These are phyloP conservation scores for Daubentonia madagascariensis DNA, from an alignment of 2,113 vertebrate genomes.

Conservation along the genomic window DNA sequence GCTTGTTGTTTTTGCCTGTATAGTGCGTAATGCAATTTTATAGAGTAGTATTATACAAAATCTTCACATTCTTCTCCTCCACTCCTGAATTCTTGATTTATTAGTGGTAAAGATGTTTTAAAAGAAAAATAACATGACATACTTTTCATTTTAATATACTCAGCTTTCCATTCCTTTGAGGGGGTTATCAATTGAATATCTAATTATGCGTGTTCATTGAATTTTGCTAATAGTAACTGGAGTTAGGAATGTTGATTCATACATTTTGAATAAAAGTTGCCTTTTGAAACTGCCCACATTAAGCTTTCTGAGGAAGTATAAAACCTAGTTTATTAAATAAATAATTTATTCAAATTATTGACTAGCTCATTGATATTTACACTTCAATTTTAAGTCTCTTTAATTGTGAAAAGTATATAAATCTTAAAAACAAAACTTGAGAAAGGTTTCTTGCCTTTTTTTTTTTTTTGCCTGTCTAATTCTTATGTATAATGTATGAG, in stretches of 20 bases:
- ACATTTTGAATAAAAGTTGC: slow-evolving; percentile 34
- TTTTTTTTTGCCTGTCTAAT: background rate
- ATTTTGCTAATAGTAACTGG: background rate
- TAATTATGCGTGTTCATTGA: background rate
- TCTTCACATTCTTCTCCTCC: background rate
- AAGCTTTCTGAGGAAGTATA: slow-evolving; percentile 3
- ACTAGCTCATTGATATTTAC: background rate
- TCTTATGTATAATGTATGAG: slow-evolving; percentile 3
- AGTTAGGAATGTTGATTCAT: background rate
- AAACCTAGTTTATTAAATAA: background rate
- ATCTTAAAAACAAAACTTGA: slow-evolving; percentile 27
- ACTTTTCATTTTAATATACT: slow-evolving; percentile 7
- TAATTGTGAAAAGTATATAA: background rate
- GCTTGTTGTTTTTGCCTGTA: background rate
- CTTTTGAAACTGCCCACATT: slow-evolving; percentile 6
- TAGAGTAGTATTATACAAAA: background rate
- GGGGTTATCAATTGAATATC: background rate
- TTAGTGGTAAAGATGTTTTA: background rate
- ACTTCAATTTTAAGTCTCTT: background rate
- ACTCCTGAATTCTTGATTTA: background rate
- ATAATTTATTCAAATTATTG: slow-evolving; percentile 11
- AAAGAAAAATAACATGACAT: background rate
- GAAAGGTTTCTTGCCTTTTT: background rate
- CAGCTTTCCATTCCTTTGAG: background rate
- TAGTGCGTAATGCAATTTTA: background rate